Base-by-base conservation (phyloP, 2,797 vertebrate genomes). In the Sebastes dallii region DNA sequence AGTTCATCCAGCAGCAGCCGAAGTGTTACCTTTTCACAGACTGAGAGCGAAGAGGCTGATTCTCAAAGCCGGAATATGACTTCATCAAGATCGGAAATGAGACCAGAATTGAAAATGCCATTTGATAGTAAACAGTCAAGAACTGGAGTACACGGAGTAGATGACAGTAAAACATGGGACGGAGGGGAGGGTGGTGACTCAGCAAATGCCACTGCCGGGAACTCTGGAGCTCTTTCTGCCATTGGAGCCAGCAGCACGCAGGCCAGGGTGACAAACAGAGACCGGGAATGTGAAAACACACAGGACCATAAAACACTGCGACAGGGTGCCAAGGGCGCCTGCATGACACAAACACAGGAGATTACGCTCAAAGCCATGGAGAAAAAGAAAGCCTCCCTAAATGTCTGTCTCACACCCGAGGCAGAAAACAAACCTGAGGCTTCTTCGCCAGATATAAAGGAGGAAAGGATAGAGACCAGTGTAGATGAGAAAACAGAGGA, bases 321-420 rank as follows among this genome's bases (percentile, higher is more conserved):
- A 67, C 90, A 89, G 16, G 68, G 42, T 81, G 82, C 86, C 80
- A 94, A 83, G 8, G 90, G 66, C n/a, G 67, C 82, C 39, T 91
- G 93, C 77, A 91, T 88, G 34, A 94, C 95, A 67, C 95, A 91
- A 90, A 91, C 93, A 0, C 94, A 92, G 91, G 95, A 95, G 75
- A 94, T 93, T 77, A 92, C 88, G 56, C 64, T 95, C 27, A 94
- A 93, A 89, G 87, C 27, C 8, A 84, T 69, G 2, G 93, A 92
- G 81, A 95, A 96, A 85, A 95, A 93, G 74, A 96, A 92, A 83
- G 81, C 94, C 0, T 95, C 94, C 0, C 78, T 93, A 2, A 94
- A 78, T 46, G 82, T 91, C 27, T 85, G 92, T 79, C 85, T 93
- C 18, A 92, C 90, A 70, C 94, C 83, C 1, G 94, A 95, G 29